Percentiles rank a stretch among this genome's conserved stretches.
Evolutionary conservation across 2,113 vertebrate species (phyloP).

Genomic region (Morone chrysops): DNA sequence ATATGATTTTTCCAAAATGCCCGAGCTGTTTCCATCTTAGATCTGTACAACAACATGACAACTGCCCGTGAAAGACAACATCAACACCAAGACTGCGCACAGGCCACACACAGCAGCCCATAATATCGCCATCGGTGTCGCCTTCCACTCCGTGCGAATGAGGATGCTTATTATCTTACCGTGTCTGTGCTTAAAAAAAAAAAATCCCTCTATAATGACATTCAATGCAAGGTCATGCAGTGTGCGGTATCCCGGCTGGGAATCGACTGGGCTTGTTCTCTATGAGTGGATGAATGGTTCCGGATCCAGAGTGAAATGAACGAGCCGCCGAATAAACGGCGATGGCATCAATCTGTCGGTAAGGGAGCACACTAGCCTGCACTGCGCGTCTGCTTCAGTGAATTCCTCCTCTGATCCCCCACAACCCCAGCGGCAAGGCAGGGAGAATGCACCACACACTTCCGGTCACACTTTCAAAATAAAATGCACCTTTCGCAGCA

Average conservation of each 20-base stretch:
- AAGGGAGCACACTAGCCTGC: conserved; percentile 53
- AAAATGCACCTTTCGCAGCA: neutral
- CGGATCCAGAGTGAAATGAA: conserved; percentile 1
- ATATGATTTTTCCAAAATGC: neutral
- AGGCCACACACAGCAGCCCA: neutral
- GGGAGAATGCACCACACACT: accelerated
- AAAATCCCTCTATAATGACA: conserved; percentile 72
- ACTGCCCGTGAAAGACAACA: neutral
- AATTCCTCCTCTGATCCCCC: conserved; percentile 41
- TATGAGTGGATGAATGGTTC: neutral
- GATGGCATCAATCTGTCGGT: conserved; percentile 50
- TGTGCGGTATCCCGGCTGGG: neutral
- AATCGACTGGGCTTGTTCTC: neutral
- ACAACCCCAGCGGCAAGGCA: neutral
- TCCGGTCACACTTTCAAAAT: conserved; percentile 55
- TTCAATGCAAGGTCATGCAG: conserved; percentile 78
- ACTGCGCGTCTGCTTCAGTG: conserved; percentile 49
- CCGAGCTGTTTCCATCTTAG: neutral
- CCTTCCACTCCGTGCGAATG: conserved; percentile 5
- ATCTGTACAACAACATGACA: neutral
- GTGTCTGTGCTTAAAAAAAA: conserved; percentile 65
- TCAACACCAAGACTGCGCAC: neutral
- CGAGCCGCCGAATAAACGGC: conserved; percentile 17
- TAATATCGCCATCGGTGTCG: conserved; percentile 5
- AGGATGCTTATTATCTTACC: conserved; percentile 78